Percentiles rank a stretch among this genome's conserved stretches.
Evolutionary conservation across 2,888 invertebrate genomes (phyloP).

Genomic region (Strigamia transsilvanica): DNA sequence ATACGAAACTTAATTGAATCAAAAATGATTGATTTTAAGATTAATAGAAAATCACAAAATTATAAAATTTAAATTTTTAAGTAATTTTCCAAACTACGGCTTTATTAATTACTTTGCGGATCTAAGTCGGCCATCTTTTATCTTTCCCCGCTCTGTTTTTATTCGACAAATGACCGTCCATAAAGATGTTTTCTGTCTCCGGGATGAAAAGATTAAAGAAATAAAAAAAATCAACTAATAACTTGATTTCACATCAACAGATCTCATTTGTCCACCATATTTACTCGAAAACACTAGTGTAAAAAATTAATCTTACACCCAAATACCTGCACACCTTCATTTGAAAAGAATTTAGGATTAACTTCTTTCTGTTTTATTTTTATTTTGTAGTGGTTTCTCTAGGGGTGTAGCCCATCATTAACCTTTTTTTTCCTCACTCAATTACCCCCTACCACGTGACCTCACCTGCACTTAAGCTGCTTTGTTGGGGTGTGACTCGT

Average conservation of each 20-base stretch:
- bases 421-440: conserved; percentile 4
- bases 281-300: background rate
- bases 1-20: no score
- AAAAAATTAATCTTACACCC: background rate
- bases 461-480: background rate
- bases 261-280: background rate
- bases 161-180: no score
- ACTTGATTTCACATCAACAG: background rate
- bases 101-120: no score
- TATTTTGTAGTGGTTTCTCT: background rate
- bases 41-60: no score
- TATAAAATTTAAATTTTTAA: no score
- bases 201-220: background rate
- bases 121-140: no score
- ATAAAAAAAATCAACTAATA: background rate
- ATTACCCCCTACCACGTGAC: conserved; percentile 20
- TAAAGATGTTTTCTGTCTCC: no score
- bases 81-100: no score
- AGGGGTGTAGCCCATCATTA: conserved; percentile 1
- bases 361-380: background rate
- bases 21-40: no score
- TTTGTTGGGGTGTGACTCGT: conserved; percentile 14
- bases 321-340: background rate
- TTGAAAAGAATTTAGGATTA: background rate
- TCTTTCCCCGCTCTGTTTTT: no score